Evolutionary conservation across 1,140 invertebrate genomes (phyloP), one percentile per base, ranked within the genome.

Genomic region (Sitodiplosis mosellana): DNA sequence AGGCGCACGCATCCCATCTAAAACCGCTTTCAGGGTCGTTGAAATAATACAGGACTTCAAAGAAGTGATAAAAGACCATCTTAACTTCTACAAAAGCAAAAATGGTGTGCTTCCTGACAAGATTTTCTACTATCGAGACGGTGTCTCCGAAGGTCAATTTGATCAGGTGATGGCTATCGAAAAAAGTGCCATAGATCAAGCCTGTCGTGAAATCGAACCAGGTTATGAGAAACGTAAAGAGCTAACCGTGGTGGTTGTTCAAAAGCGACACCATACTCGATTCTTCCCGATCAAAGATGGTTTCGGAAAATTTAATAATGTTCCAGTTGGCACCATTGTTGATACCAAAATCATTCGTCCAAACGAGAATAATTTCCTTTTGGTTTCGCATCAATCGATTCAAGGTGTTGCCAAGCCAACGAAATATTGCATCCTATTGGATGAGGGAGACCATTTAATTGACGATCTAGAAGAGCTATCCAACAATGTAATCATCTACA

Each of bases 61-160:
- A 53, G 65, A 74, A 1, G 87, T 92, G 54, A 73, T 83, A 43
- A 56, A 58, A 20, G 54, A 56, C 7, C 63, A 66, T 44, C 52
- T 67, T 43, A 45, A 55, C 2, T 81, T 78, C 48, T 70, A 70
- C 17, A 15, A 55, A 0, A 55, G 54, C 19, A 72, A 65, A 22
- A 59, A 55, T 0, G 12, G 51, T 0, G 10, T 34, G 2, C 69
- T 73, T 54, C 84, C 83, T 0, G 52, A 66, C 0, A 66, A 65
- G 37, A 78, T 87, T 43, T 65, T 87, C 22, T 80, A 85, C 47
- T 91, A 81, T 60, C 70, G 88, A 8, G 89, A 93, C 59, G 89
- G 88, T 4, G 89, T 94, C 0, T 84, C 82, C 2, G 88, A 92
- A 56, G 87, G 87, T 0, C 84, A 91, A 54, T 90, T 93, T 59